These are phyloP conservation scores for Alauda arvensis DNA, from an alignment of 2,797 vertebrate genomes.

Conservation along the genomic window DNA sequence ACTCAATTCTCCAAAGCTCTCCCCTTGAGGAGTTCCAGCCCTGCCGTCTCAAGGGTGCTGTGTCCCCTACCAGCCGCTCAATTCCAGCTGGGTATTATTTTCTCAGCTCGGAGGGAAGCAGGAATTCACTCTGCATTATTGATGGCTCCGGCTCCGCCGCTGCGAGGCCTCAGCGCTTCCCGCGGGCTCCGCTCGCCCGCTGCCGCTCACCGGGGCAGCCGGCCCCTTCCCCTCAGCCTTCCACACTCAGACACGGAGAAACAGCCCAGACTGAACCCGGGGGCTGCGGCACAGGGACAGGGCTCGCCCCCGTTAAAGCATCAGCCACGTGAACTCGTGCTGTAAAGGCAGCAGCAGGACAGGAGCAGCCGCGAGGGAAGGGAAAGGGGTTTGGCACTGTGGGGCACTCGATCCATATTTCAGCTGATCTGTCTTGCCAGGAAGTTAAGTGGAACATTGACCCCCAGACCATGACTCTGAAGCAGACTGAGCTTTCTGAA, in stretches of 20 bases:
- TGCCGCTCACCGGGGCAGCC: background rate
- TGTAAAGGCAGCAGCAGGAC: background rate
- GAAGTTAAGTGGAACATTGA: background rate
- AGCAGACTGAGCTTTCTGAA: background rate
- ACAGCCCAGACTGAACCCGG: background rate
- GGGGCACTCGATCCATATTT: rapidly evolving
- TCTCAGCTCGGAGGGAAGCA: constrained; percentile 25
- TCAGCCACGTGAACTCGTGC: rapidly evolving
- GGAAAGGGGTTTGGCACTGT: rapidly evolving
- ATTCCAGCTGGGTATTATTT: constrained; percentile 38
- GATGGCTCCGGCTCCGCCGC: background rate
- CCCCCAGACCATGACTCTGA: background rate
- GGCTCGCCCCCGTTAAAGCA: rapidly evolving
- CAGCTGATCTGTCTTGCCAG: background rate
- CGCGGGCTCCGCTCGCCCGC: background rate
- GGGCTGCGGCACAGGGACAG: rapidly evolving
- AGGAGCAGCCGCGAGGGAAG: rapidly evolving
- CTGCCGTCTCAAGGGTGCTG: constrained; percentile 29
- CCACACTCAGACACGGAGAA: background rate
- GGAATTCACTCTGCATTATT: constrained; percentile 51
- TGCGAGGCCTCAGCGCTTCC: background rate
- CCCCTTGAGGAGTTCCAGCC: constrained; percentile 21
- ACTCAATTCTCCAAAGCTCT: constrained; percentile 46
- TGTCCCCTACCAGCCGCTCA: background rate
- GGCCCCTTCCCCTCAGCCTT: background rate